A percentile compares a stretch with the other conserved stretches of the same genome.
These are phyloP conservation scores for Oryzias melastigma DNA, from an alignment of 2,113 vertebrate species.

Conservation along the genomic window DNA sequence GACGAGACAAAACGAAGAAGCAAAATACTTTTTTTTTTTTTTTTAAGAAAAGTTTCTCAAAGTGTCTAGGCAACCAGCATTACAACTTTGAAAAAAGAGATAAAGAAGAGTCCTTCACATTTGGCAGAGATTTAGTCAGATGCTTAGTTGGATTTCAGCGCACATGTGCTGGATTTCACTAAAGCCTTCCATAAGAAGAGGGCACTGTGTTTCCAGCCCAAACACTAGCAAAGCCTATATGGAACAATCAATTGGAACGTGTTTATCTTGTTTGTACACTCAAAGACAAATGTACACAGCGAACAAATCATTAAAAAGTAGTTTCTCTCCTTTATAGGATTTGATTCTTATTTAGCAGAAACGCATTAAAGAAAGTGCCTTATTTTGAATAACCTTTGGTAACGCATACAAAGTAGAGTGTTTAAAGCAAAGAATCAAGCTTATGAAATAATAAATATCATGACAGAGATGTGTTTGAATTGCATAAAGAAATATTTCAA, in stretches of 20 bases:
- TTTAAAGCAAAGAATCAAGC: not conserved
- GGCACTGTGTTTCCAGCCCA: constrained; percentile 7
- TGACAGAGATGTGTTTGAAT: constrained; percentile 25
- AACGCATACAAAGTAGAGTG: not conserved
- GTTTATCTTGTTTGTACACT: not conserved
- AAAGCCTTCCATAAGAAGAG: constrained; percentile 7
- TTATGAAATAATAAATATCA: constrained; percentile 23
- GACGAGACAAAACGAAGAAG: not conserved
- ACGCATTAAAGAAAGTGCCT: not conserved
- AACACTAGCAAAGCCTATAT: constrained; percentile 13
- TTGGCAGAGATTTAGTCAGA: not conserved
- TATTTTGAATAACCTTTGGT: not conserved
- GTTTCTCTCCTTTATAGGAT: not conserved
- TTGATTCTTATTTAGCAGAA: not conserved
- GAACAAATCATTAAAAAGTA: not conserved
- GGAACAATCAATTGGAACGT: not conserved
- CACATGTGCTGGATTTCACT: not conserved
- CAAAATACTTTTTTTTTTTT: not conserved
- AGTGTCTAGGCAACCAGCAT: too few relatives aligned
- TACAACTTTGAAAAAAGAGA: not conserved
- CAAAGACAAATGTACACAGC: not conserved
- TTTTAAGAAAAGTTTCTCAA: too few relatives aligned
- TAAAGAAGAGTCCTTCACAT: not conserved
- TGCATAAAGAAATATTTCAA: not conserved
- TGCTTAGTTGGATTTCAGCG: not conserved